These are phyloP conservation scores for Torymus auratus DNA, from an alignment of 2,888 invertebrate genomes.

Conservation along the genomic window DNA sequence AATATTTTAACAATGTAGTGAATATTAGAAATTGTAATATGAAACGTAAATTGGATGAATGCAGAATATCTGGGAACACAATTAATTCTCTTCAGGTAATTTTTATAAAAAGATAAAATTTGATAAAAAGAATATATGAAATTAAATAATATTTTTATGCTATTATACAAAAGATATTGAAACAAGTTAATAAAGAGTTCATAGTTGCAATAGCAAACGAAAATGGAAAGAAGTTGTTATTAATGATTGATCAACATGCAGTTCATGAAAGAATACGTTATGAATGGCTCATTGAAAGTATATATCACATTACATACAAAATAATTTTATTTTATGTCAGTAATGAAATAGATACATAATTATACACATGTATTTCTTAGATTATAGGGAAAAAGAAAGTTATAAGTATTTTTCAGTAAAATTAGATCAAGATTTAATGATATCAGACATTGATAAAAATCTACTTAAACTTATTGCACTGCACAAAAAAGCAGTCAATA, in stretches of 20 bases:
- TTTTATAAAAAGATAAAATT: background rate
- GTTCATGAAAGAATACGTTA: slow-evolving; percentile 89
- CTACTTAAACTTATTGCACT: slow-evolving; percentile 60
- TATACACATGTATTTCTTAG: slow-evolving; percentile 70
- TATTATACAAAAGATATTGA: slow-evolving; percentile 79
- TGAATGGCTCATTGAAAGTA: slow-evolving; percentile 83
- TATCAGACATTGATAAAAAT: slow-evolving; percentile 63
- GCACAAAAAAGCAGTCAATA: slow-evolving; percentile 77
- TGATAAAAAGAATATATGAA: background rate
- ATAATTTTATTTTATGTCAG: slow-evolving; percentile 12
- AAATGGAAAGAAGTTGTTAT: slow-evolving; percentile 78
- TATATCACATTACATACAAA: slow-evolving; percentile 22
- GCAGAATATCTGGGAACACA: slow-evolving; percentile 45
- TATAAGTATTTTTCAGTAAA: slow-evolving; percentile 64
- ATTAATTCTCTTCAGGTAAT: slow-evolving; percentile 50
- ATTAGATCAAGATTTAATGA: slow-evolving; percentile 65
- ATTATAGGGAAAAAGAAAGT: slow-evolving; percentile 75
- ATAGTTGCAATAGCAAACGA: slow-evolving; percentile 79
- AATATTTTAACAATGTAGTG: slow-evolving; percentile 7
- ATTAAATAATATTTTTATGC: background rate
- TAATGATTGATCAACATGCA: slow-evolving; percentile 92
- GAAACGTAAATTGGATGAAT: slow-evolving; percentile 38
- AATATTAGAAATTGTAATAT: slow-evolving; percentile 35
- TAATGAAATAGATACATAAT: slow-evolving; percentile 22
- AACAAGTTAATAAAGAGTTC: slow-evolving; percentile 87